Percentiles rank a stretch among this genome's conserved stretches.
Conservation (phyloP, 2,888 invertebrate genomes). For the Cephus nigrinus region DNA sequence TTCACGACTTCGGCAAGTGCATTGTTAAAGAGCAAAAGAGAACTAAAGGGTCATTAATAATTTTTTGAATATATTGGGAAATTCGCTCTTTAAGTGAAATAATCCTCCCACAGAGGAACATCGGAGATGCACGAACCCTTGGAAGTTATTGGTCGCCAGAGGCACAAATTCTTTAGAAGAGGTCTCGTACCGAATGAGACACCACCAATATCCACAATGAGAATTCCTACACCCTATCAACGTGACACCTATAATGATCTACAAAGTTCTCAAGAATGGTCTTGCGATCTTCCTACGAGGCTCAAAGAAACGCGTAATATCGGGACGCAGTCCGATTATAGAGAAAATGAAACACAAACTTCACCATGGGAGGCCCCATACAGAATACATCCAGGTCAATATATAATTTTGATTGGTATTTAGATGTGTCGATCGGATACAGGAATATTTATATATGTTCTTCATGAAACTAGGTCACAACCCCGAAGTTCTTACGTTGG, state of each 20-base stretch:
- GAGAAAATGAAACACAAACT: conserved; percentile 83
- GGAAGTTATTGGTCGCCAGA: conserved; percentile 30
- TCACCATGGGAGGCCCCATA: conserved; percentile 80
- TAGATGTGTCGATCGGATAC: conserved; percentile 7
- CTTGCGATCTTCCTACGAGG: conserved; percentile 26
- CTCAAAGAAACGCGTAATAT: conserved; percentile 56
- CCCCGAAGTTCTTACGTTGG: conserved; percentile 77
- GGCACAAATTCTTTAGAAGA: conserved; percentile 27
- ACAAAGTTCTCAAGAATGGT: conserved; percentile 26
- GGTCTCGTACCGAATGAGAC: conserved; percentile 32
- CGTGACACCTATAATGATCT: conserved; percentile 12
- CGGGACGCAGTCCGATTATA: conserved; percentile 76
- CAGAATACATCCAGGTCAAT: conserved; percentile 57
- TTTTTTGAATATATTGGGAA: not conserved
- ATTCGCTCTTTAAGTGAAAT: not conserved
- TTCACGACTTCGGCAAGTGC: conserved; percentile 21
- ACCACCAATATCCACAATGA: conserved; percentile 22
- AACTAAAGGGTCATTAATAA: not conserved
- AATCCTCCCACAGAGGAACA: not conserved
- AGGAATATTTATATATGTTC: conserved; percentile 9
- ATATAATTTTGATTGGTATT: conserved; percentile 58
- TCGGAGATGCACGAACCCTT: conserved; percentile 51
- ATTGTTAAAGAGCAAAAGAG: not conserved
- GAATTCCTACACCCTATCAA: conserved; percentile 18
- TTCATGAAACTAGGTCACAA: conserved; percentile 35